A percentile compares a stretch with the other conserved stretches of the same genome.
phyloP scores from a whole-genome alignment of 2,888 invertebrate genomes.

The Tetranychus piercei region DNA sequence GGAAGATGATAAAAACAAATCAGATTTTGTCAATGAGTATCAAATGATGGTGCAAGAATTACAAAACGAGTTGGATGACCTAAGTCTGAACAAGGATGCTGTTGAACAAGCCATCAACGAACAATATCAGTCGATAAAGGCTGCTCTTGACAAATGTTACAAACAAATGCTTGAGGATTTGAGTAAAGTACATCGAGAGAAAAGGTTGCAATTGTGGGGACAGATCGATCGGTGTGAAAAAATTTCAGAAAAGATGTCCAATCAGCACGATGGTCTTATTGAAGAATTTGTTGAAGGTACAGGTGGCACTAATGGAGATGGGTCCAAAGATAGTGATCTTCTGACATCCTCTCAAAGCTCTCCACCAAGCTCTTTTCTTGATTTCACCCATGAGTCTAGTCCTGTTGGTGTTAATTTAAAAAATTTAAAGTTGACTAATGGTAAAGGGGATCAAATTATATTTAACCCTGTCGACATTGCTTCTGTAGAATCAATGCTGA shows the following conservation, averaged over 20 bases:
- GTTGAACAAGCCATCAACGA: slow-evolving; percentile 6
- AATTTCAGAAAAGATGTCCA: slow-evolving; percentile 1
- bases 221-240: background rate
- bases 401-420: background rate
- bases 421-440: background rate
- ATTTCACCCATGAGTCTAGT: background rate
- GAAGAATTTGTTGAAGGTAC: background rate
- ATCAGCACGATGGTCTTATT: background rate
- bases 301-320: background rate
- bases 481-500: background rate
- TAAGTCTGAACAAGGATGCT: slow-evolving; percentile 10
- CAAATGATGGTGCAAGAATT: background rate
- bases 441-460: background rate
- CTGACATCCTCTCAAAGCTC: background rate
- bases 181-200: background rate
- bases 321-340: background rate
- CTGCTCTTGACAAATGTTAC: slow-evolving; percentile 7
- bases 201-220: background rate
- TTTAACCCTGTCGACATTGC: background rate
- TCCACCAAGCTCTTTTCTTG: background rate
- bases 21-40: background rate
- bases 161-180: background rate
- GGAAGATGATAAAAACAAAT: background rate
- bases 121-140: background rate
- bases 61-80: background rate